Evolutionary conservation across 1,140 invertebrate genomes (phyloP).

Genomic region (Pseudomyrmex cubaensis): DNA sequence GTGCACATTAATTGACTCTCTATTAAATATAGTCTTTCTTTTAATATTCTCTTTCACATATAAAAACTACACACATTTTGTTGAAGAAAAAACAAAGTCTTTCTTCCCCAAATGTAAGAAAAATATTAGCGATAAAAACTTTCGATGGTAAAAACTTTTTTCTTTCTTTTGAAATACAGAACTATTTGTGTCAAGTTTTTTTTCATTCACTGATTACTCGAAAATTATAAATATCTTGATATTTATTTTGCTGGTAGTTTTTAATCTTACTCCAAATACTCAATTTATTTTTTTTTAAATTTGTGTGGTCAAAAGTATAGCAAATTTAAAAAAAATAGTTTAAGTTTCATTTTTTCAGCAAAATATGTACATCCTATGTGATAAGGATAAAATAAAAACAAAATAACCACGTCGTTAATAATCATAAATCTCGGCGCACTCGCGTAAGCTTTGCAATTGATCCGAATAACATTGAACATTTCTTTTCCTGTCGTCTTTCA

Average conservation of each 20-base stretch:
- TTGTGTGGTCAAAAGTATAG: background rate
- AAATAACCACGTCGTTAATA: background rate
- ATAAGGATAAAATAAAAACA: background rate
- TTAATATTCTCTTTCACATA: no score
- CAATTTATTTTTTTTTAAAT: no score
- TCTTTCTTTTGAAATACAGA: no score
- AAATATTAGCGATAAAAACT: no score
- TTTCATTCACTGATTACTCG: background rate
- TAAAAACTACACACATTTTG: no score
- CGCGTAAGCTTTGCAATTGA: slow-evolving; percentile 40
- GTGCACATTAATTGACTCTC: no score
- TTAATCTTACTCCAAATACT: background rate
- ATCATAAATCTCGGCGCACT: slow-evolving; percentile 31
- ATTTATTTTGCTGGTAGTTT: no score
- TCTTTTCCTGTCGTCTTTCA: slow-evolving; percentile 1
- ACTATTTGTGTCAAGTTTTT: background rate
- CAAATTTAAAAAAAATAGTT: no score
- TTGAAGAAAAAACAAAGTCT: no score
- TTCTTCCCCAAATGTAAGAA: no score
- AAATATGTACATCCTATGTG: background rate
- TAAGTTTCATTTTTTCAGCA: background rate
- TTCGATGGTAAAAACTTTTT: no score
- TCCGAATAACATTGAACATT: slow-evolving; percentile 19
- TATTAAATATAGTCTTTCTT: no score
- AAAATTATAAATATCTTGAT: background rate